These are phyloP conservation scores for Jordanella pulchra DNA, from an alignment of 2,797 vertebrate species.

Conservation along the genomic window DNA sequence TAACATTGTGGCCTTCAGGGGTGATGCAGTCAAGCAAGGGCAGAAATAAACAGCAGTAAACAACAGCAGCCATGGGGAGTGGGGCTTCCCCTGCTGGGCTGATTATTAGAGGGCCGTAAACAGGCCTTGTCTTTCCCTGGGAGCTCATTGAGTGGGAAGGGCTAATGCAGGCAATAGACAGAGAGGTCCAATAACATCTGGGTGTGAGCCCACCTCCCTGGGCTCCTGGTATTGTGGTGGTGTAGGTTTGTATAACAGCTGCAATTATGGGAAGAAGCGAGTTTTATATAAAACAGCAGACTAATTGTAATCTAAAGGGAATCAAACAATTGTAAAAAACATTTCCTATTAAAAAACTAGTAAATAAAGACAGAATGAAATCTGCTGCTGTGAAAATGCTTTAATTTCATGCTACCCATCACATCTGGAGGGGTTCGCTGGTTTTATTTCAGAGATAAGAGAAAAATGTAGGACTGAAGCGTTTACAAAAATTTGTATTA, in stretches of 20 bases:
- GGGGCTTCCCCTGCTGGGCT: slow-evolving; percentile 62
- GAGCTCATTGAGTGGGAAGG: slow-evolving; percentile 59
- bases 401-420: slow-evolving; percentile 8
- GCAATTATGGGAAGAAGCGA: slow-evolving; percentile 2
- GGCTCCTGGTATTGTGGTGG: slow-evolving; percentile 24
- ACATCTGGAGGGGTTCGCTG: slow-evolving; percentile 1
- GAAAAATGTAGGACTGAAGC: neutral
- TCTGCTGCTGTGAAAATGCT: neutral
- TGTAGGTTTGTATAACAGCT: slow-evolving; percentile 15
- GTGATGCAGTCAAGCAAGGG: slow-evolving; percentile 39
- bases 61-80: slow-evolving; percentile 64
- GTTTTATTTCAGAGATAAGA: neutral
- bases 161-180: slow-evolving; percentile 51
- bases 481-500: neutral
- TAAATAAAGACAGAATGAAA: neutral
- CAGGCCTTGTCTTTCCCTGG: slow-evolving; percentile 37
- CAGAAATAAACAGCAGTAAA: slow-evolving; percentile 73
- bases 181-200: slow-evolving; percentile 69
- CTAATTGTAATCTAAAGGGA: neutral
- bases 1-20: slow-evolving; percentile 44
- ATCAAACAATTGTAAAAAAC: neutral
- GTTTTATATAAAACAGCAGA: slow-evolving; percentile 3
- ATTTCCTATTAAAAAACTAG: neutral
- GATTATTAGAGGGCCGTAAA: slow-evolving; percentile 76
- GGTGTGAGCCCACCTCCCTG: slow-evolving; percentile 61